Percentiles rank a stretch among this genome's conserved stretches.
Conservation (phyloP, 2,797 vertebrate genomes). For the Poecilia wingei region DNA sequence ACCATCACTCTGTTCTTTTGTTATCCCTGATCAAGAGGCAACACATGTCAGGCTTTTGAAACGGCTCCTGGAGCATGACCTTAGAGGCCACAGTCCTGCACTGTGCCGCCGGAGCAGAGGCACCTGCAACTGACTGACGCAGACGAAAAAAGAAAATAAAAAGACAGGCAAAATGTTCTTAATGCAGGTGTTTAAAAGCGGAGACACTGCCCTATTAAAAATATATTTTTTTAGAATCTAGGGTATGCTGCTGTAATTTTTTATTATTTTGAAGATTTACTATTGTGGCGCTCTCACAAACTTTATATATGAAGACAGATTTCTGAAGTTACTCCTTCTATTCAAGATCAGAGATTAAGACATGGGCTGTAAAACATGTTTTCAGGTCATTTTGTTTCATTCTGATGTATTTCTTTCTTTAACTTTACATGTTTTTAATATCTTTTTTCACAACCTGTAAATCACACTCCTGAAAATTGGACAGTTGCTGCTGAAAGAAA, state of each 20-base stretch:
- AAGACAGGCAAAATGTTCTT: not conserved
- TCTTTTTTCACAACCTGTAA: not conserved
- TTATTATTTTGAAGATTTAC: no score
- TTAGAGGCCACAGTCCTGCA: slow-evolving; percentile 80
- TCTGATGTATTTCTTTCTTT: not conserved
- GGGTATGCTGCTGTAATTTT: not conserved
- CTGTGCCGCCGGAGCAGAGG: slow-evolving; percentile 1
- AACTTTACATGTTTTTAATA: not conserved
- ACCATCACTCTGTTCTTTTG: slow-evolving; percentile 36
- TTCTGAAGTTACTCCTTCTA: not conserved
- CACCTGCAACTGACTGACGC: not conserved
- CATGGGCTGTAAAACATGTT: not conserved
- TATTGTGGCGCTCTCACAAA: not conserved
- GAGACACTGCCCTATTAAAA: not conserved
- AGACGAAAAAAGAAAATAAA: not conserved
- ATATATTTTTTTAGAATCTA: not conserved
- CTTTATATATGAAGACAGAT: not conserved
- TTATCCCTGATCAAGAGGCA: slow-evolving; percentile 76
- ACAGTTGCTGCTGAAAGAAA: not conserved
- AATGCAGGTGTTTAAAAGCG: not conserved
- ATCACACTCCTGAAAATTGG: not conserved
- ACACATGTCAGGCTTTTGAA: slow-evolving; percentile 86
- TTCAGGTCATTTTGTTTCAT: not conserved
- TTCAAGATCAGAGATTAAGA: not conserved
- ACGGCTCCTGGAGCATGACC: slow-evolving; percentile 80